Evolutionary conservation across 2,797 vertebrate species (phyloP), one percentile per base, ranked within the genome.

Genomic region (Gephyroberyx darwinii): DNA sequence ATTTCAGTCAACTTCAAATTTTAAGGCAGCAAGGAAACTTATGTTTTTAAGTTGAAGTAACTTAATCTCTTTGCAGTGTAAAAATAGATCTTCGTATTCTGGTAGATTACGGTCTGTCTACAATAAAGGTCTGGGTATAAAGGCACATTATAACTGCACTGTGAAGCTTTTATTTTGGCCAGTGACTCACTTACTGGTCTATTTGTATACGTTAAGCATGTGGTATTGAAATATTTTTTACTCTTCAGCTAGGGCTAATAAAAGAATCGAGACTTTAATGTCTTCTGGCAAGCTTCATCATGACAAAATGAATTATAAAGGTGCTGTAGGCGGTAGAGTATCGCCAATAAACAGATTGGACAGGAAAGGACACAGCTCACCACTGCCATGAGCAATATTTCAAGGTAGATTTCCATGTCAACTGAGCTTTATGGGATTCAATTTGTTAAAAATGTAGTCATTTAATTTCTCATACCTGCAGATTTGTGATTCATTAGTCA

Each of bases 261-360:
- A 82, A 64, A 53, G 47, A 71, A 81, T 68, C 74, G 73, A 69
- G 60, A 82, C 69, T 79, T 74, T 75, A 76, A 85, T 86, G 79
- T 86, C 78, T 80, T 70, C 67, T 87, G 86, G 80, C 86, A 84
- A 64, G 73, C 78, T 54, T 73, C 79, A 77, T 80, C 62, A 68
- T 67, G 68, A 47, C 55, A 63, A 74, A 74, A 78, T 84, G 45
- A 88, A 78, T 85, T 62, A 69, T 67, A 75, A 83, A 79, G 69
- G 75, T 61, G 68, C 65, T 80, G 30, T 51, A 74, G 58, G 67
- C 64, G 68, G 74, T 84, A 78, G 74, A 74, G 69, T 78, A 72
- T 79, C 31, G 64, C 73, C 67, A 77, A 78, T 84, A 84, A 84
- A 85, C 83, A 83, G 71, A 82, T 73, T 80, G 55, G 80, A 85